Base-by-base conservation (phyloP, 2,797 vertebrate species). In the Syngnathus acus region DNA sequence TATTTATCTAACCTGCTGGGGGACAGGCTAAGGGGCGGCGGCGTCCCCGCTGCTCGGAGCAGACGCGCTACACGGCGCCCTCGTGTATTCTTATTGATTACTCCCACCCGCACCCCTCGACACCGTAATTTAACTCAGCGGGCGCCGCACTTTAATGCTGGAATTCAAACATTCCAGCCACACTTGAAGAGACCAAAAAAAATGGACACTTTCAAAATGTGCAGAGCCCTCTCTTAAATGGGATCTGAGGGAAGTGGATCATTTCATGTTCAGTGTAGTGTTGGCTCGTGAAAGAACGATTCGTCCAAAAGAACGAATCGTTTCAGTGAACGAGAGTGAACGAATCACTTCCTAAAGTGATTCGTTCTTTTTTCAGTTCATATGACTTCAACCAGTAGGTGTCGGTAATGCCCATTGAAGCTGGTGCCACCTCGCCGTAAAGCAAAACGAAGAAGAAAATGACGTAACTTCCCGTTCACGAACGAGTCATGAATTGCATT, bases 1-100 rank as follows among this genome's bases (percentile, higher is more conserved):
- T 95, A 95, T 95, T 95, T 95, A 95, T 95, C 94, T 95, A 95
- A 95, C 94, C 94, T 94, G 94, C 94, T 94, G 94, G 89, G 94
- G 93, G 92, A 90, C 90, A 85, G 88, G 92, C 89, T 89, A 87
- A 92, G 86, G 92, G 94, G 93, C 54, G 92, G 91, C 93, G 89
- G 91, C 84, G 85, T 91, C 92, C 95, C 92, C 78, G 94, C 95
- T 95, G 94, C 85, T 92, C 92, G 79, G 92, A 94, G 92, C 93
- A 93, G 88, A 90, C 92, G 92, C 94, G 94, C 95, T 94, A 95
- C 94, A 93, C 92, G 91, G 38, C 88, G 89, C 91, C 93, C 92
- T 90, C 91, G 92, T 92, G 93, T 93, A 93, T 93, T 91, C 89
- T 93, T 94, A 97, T 96, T 96, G 95, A 98, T 95, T 93, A 94